Conservation (phyloP, 2,113 vertebrate species). For the Morphnarchus princeps region DNA sequence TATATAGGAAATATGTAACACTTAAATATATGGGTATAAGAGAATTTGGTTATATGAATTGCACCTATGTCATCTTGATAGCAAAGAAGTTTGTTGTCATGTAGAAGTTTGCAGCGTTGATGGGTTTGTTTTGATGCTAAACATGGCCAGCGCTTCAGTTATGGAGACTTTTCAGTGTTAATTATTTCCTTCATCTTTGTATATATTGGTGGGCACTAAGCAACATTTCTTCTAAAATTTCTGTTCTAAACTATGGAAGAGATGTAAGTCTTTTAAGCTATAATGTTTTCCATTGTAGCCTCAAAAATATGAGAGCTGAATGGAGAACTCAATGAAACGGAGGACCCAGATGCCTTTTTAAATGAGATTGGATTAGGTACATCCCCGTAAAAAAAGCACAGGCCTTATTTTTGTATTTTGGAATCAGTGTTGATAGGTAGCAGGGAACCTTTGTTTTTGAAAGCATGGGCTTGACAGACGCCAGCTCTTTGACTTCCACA, state of each 20-base stretch:
- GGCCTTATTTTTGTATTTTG: background rate
- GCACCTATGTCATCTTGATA: rapidly evolving
- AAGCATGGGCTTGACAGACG: background rate
- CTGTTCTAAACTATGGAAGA: background rate
- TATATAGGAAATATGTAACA: background rate
- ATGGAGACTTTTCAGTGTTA: background rate
- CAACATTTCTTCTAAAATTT: background rate
- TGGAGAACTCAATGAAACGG: background rate
- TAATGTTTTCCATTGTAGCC: background rate
- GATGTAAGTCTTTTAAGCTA: background rate
- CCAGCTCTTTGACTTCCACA: background rate
- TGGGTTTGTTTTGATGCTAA: background rate
- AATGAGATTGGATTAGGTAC: background rate
- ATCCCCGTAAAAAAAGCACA: background rate
- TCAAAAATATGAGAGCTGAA: background rate
- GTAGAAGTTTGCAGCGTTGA: too few relatives aligned
- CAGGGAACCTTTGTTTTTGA: background rate
- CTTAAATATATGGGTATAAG: rapidly evolving
- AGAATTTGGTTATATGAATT: background rate
- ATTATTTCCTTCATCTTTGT: background rate
- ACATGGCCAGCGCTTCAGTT: background rate
- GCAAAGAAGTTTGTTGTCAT: background rate
- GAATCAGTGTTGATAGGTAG: background rate
- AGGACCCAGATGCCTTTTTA: background rate
- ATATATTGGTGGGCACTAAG: background rate